Conservation (phyloP, 2,888 invertebrate species). For the Glyphotaelius pellucidus region DNA sequence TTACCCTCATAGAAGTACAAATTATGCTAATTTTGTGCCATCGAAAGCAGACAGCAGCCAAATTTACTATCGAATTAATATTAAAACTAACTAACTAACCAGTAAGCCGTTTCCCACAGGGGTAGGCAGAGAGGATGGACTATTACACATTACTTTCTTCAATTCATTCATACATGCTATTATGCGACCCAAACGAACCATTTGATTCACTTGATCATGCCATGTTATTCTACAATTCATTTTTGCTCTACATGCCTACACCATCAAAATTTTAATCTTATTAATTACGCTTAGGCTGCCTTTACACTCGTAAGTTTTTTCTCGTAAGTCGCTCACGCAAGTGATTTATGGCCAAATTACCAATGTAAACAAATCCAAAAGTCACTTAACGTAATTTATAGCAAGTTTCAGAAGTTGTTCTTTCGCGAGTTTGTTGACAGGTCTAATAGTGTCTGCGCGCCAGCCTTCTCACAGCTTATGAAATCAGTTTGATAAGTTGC, state of each 20-base stretch:
- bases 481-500: no score
- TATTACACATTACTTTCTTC: neutral
- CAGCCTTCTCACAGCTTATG: no score
- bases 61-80: neutral
- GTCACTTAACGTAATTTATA: no score
- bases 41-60: neutral
- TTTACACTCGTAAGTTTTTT: no score
- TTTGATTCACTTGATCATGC: neutral
- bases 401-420: no score
- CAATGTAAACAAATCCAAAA: no score
- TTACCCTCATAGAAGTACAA: conserved; percentile 18
- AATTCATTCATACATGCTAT: neutral
- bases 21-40: conserved; percentile 28
- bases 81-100: neutral
- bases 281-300: no score
- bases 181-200: neutral
- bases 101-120: neutral
- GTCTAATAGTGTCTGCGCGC: no score
- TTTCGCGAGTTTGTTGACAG: no score
- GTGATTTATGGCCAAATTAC: no score
- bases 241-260: neutral
- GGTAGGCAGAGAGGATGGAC: neutral
- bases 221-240: neutral
- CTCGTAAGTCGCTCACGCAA: no score
- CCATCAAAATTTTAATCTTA: neutral